Evolutionary conservation across 2,797 vertebrate genomes (phyloP).

Genomic region (Synaphobranchus kaupii): DNA sequence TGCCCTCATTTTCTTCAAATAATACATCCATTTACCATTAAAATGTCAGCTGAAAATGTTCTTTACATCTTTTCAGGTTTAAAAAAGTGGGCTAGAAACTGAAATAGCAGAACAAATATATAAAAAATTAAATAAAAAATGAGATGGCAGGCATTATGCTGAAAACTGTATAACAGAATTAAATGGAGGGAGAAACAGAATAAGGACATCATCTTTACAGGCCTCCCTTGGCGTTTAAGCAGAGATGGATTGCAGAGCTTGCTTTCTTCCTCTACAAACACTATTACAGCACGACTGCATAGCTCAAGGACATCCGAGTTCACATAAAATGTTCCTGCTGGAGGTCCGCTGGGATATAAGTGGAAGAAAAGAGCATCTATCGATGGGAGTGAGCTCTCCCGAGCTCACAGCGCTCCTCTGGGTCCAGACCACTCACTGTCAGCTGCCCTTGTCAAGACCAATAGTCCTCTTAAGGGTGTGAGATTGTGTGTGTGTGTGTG

Average conservation of each 20-base stretch:
- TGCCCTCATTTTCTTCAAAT: not conserved
- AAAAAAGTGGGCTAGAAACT: not conserved
- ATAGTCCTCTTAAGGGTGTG: not conserved
- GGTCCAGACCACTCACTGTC: constrained; percentile 31
- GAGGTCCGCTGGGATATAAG: not conserved
- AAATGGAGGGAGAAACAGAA: not conserved
- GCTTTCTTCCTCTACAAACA: not conserved
- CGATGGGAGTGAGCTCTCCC: constrained; percentile 32
- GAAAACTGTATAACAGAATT: not conserved
- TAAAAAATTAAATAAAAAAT: not conserved
- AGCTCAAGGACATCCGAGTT: not conserved
- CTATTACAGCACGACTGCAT: not conserved
- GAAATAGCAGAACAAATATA: not conserved
- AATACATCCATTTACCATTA: not conserved
- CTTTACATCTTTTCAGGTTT: not conserved
- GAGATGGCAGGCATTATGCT: not conserved
- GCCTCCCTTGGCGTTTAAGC: not conserved
- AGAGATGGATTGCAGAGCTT: not conserved
- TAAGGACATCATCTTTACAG: not conserved
- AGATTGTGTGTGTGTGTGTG: not conserved
- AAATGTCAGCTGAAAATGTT: not conserved
- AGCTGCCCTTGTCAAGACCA: constrained; percentile 43
- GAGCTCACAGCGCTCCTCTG: not conserved
- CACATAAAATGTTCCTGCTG: not conserved
- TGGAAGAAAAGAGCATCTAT: constrained; percentile 10